Conservation (phyloP, 2,888 invertebrate species). For the Agrypnus murinus region DNA sequence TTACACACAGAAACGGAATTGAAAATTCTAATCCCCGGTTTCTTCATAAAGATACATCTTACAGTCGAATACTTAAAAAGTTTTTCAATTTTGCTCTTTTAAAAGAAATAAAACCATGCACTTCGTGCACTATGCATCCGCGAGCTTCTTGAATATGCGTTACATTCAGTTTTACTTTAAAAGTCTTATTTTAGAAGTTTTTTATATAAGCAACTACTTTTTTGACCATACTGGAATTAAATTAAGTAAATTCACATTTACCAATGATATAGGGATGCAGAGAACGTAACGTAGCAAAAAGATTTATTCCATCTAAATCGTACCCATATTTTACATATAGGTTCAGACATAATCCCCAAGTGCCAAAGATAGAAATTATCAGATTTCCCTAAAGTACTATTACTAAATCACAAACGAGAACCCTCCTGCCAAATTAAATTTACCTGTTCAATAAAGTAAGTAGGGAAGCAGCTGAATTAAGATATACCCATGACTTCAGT, state of each 20-base stretch:
- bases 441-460: conserved; percentile 12
- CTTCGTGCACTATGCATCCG: conserved; percentile 1
- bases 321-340: not conserved
- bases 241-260: too few species aligned
- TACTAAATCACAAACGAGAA: conserved; percentile 6
- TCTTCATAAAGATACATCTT: conserved; percentile 2
- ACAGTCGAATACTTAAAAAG: conserved; percentile 2
- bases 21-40: conserved; percentile 23
- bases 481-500: conserved; percentile 3
- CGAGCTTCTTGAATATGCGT: not conserved
- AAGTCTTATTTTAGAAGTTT: not conserved
- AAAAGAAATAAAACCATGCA: conserved; percentile 1
- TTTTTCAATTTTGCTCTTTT: conserved; percentile 2
- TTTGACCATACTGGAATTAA: too few species aligned
- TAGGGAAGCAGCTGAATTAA: not conserved
- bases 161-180: not conserved
- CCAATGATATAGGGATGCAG: too few species aligned
- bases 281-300: too few species aligned
- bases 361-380: conserved; percentile 2
- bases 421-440: conserved; percentile 6
- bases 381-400: conserved; percentile 8
- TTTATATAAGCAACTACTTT: too few species aligned
- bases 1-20: conserved; percentile 19
- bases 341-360: not conserved
- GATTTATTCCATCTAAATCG: not conserved